These are phyloP conservation scores for Brachirus orientalis DNA, from an alignment of 2,113 vertebrate species.

Conservation along the genomic window DNA sequence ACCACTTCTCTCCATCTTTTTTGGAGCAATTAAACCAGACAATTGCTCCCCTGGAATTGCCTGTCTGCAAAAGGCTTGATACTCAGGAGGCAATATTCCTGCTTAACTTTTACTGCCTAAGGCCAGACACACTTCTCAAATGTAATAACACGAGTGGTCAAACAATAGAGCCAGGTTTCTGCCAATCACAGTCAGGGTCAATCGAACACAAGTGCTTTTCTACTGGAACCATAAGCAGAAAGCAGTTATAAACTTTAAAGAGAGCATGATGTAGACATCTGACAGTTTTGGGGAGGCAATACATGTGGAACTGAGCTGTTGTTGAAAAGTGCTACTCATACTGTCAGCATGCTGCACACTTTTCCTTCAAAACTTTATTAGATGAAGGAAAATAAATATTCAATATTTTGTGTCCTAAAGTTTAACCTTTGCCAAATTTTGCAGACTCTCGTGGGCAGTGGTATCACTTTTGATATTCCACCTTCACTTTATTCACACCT, in stretches of 20 bases:
- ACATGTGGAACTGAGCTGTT: slow-evolving; percentile 37
- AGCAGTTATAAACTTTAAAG: slow-evolving; percentile 65
- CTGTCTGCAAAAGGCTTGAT: slow-evolving; percentile 61
- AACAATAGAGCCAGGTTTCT: slow-evolving; percentile 70
- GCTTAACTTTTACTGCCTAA: slow-evolving; percentile 60
- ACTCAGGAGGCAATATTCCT: slow-evolving; percentile 71
- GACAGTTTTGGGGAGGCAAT: slow-evolving; percentile 51
- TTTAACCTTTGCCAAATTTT: slow-evolving; percentile 60
- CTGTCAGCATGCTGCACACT: background rate
- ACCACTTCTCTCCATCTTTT: slow-evolving; percentile 70
- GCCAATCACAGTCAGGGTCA: slow-evolving; percentile 75
- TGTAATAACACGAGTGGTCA: slow-evolving; percentile 71
- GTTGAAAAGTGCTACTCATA: slow-evolving; percentile 25
- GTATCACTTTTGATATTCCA: slow-evolving; percentile 24
- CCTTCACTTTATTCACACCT: slow-evolving; percentile 63
- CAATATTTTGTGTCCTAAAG: slow-evolving; percentile 40
- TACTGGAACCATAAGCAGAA: slow-evolving; percentile 56
- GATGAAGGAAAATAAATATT: slow-evolving; percentile 12
- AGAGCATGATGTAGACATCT: slow-evolving; percentile 66
- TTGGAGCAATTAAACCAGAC: slow-evolving; percentile 80
- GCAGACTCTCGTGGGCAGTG: slow-evolving; percentile 53
- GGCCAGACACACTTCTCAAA: slow-evolving; percentile 59
- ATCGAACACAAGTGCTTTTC: slow-evolving; percentile 65
- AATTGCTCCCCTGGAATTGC: slow-evolving; percentile 72
- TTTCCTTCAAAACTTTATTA: slow-evolving; percentile 23